These are phyloP conservation scores for Thecocarcelia acutangulata DNA, from an alignment of 2,888 invertebrate species.

Conservation along the genomic window DNA sequence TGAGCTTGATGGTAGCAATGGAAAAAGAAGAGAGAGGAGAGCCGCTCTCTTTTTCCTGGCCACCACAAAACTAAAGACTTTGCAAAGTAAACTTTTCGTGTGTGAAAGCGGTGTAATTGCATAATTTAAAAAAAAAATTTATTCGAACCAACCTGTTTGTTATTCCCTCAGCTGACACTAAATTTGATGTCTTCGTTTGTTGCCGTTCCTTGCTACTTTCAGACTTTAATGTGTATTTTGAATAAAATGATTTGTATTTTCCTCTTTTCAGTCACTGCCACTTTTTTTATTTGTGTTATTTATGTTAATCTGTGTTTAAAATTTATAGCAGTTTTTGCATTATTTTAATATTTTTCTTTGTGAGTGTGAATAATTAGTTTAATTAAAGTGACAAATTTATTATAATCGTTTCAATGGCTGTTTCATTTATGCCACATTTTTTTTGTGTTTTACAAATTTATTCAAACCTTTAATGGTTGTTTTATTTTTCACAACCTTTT, in stretches of 20 bases:
- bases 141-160: too few relatives aligned
- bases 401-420: slow-evolving; percentile 39
- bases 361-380: slow-evolving; percentile 62
- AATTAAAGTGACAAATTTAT: slow-evolving; percentile 64
- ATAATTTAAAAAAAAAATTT: too few relatives aligned
- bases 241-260: background rate
- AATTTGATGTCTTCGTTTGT: too few relatives aligned
- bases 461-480: slow-evolving; percentile 6
- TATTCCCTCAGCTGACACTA: too few relatives aligned
- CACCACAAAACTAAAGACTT: too few relatives aligned
- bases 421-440: slow-evolving; percentile 16
- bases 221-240: too few relatives aligned
- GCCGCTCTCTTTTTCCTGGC: too few relatives aligned
- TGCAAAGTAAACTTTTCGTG: too few relatives aligned
- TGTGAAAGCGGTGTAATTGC: too few relatives aligned
- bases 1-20: too few relatives aligned
- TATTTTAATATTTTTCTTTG: slow-evolving; percentile 13
- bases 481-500: slow-evolving; percentile 15
- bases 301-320: slow-evolving; percentile 13
- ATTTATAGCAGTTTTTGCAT: slow-evolving; percentile 35
- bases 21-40: too few relatives aligned
- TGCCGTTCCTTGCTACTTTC: too few relatives aligned
- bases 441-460: slow-evolving; percentile 1
- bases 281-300: background rate
- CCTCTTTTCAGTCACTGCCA: background rate